Evolutionary conservation across 2,888 invertebrate genomes (phyloP).

Genomic region (Mythimna lalbum): DNA sequence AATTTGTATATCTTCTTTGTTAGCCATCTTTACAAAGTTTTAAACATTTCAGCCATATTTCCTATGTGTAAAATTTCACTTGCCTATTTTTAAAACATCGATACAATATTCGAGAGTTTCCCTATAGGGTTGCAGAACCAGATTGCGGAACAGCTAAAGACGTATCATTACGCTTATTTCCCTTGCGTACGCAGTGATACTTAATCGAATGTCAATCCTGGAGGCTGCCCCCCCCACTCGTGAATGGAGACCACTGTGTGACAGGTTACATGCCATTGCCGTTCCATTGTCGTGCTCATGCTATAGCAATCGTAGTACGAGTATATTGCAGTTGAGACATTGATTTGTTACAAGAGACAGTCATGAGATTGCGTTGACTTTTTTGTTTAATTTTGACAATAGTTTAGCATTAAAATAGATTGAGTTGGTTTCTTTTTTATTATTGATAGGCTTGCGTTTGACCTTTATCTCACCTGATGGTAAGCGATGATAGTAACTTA

Average conservation of each 20-base stretch:
- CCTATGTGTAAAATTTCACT: not conserved
- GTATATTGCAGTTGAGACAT: not conserved
- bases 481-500: too few relatives aligned
- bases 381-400: too few relatives aligned
- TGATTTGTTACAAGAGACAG: not conserved
- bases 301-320: constrained; percentile 2
- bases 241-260: constrained; percentile 15
- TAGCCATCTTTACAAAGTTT: too few relatives aligned
- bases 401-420: too few relatives aligned
- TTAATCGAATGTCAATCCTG: constrained; percentile 59
- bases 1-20: too few relatives aligned
- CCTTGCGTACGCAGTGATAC: constrained; percentile 45
- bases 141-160: constrained; percentile 33
- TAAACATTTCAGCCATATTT: not conserved
- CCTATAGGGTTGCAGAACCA: constrained; percentile 16
- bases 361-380: not conserved
- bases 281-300: constrained; percentile 3
- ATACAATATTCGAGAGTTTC: constrained; percentile 9
- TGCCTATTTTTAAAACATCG: not conserved
- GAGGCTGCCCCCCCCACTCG: constrained; percentile 2
- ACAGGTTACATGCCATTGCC: constrained; percentile 27
- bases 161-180: constrained; percentile 53
- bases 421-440: too few relatives aligned
- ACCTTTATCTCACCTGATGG: too few relatives aligned
- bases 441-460: too few relatives aligned